Evolutionary conservation across 2,113 vertebrate genomes (phyloP), one percentile per base, ranked within the genome.

Genomic region (Dicerorhinus sumatrensis): DNA sequence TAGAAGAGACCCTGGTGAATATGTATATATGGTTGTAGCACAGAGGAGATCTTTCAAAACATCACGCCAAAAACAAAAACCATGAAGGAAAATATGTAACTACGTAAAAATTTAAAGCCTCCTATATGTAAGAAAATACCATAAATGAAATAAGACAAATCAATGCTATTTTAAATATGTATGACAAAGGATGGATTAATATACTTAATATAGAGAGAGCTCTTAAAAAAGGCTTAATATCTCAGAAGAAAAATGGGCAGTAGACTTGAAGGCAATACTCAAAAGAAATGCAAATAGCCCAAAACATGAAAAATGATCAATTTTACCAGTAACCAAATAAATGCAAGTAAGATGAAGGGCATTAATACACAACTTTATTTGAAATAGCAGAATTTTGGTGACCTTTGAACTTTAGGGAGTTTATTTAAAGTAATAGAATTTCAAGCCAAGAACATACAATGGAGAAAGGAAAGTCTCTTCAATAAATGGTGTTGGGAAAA

Each of bases 11-110:
- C 27, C 18, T 65, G 2, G 16, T 56, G 12, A 62, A 1, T 67
- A 29, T 65, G 0, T 83, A 25, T 25, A 2, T 80, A 7, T 70
- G 54, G 56, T 48, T 63, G 25, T n/a, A 80, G 51, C 62, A 85
- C 1, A 51, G 21, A 83, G 1, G 27, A n/a, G 23, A 51, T 9
- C 6, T 73, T 92, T 76, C 31, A 91, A 86, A 96, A 79, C 3
- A 73, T 81, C 46, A 65, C 25, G 77, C 12, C 6, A 14, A 76
- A 88, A 82, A 21, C 11, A 76, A 72, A 95, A 93, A 8, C 2
- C 25, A n/a, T 58, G 29, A 91, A 87, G 36, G 54, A 91, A 94
- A 96, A 48, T 63, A 48, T 72, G 85, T 81, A 94, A 80, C 65
- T 51, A 13, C 1, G 36, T 76, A 56, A 84, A 88, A 86, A 48